These are phyloP conservation scores for Orius laevigatus DNA, from an alignment of 1,140 invertebrate genomes.

Conservation along the genomic window DNA sequence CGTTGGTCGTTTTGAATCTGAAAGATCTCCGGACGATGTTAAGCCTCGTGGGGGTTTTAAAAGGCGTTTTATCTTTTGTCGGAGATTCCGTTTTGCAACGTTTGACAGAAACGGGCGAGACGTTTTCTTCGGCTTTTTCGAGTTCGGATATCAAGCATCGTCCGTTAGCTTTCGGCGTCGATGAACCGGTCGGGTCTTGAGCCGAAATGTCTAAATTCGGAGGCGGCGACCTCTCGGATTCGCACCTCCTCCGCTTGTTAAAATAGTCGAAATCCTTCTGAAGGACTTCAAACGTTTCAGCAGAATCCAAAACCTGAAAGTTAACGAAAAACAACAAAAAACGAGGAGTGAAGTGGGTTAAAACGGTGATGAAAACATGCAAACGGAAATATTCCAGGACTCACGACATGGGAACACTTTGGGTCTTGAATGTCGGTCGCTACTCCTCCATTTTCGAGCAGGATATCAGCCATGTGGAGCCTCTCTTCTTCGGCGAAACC, in stretches of 20 bases:
- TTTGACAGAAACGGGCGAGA: not conserved
- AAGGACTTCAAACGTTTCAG: conserved; percentile 18
- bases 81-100: conserved; percentile 14
- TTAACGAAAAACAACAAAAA: not conserved
- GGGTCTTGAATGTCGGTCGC: conserved; percentile 56
- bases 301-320: conserved; percentile 20
- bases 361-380: not conserved
- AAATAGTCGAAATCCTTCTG: conserved; percentile 9
- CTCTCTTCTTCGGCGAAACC: conserved; percentile 79
- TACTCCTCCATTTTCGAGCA: conserved; percentile 68
- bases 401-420: conserved; percentile 79
- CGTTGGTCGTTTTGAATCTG: conserved; percentile 14
- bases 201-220: conserved; percentile 9
- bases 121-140: no score
- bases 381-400: conserved; percentile 25
- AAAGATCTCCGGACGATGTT: conserved; percentile 14
- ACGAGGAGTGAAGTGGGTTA: conserved; percentile 10
- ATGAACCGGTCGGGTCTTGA: conserved; percentile 11
- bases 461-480: conserved; percentile 77
- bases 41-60: conserved; percentile 15
- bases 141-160: no score
- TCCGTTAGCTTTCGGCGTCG: conserved; percentile 6
- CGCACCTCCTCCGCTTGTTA: conserved; percentile 6
- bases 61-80: conserved; percentile 9
- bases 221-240: conserved; percentile 5